Percentiles rank a stretch among this genome's conserved stretches.
phyloP scores from a whole-genome alignment of 2,797 vertebrate genomes.

The Parauchenoglanis ngamensis region DNA sequence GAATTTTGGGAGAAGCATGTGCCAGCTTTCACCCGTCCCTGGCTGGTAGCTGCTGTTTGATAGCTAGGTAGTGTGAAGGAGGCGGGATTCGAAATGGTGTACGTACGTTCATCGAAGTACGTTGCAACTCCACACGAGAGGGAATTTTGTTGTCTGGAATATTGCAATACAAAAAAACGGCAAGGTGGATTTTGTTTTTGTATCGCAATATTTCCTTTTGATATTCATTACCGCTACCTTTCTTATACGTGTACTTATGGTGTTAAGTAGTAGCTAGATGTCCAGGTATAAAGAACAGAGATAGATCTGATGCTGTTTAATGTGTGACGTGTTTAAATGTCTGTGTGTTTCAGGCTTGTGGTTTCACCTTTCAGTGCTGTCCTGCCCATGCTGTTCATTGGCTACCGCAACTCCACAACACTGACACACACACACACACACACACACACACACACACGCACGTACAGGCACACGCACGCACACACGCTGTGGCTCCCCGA shows the following conservation, averaged over 20 bases:
- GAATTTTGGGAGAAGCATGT: not conserved
- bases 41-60: not conserved
- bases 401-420: slow-evolving; percentile 56
- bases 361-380: slow-evolving; percentile 82
- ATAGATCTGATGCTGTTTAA: not conserved
- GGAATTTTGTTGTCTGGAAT: too few species aligned
- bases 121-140: too few species aligned
- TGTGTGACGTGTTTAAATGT: not conserved
- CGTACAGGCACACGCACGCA: not conserved
- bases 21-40: not conserved
- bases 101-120: not conserved
- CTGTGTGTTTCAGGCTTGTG: not conserved
- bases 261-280: not conserved
- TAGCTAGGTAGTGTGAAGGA: not conserved
- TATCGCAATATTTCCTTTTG: too few species aligned
- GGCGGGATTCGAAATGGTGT: not conserved
- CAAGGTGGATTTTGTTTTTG: too few species aligned
- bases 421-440: slow-evolving; percentile 6
- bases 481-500: not conserved
- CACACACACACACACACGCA: not conserved
- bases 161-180: too few species aligned
- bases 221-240: too few species aligned
- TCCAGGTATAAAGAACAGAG: not conserved
- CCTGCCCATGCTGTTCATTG: slow-evolving; percentile 80
- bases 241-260: too few species aligned